Evolutionary conservation across 2,113 vertebrate species (phyloP).

Genomic region (Tamias sibiricus): DNA sequence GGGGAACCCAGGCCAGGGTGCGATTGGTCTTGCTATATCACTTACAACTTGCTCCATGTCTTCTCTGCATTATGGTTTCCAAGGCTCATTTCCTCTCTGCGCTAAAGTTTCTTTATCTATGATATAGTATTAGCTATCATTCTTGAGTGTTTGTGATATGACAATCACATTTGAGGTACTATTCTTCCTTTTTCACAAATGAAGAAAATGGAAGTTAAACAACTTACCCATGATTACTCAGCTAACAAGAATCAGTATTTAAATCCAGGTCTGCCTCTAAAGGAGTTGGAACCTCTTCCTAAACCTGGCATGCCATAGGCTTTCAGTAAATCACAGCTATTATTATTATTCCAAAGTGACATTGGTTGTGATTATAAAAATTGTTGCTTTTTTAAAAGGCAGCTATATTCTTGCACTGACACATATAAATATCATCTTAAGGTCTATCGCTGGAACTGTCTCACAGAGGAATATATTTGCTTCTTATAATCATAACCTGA

Average conservation of each 20-base stretch:
- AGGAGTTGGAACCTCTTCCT: not conserved
- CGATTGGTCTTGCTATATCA: not conserved
- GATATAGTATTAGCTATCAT: not conserved
- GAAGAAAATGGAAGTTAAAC: constrained; percentile 32
- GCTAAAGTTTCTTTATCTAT: not conserved
- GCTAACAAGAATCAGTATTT: not conserved
- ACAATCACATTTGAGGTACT: not conserved
- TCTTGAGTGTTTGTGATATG: not conserved
- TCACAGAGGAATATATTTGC: not conserved
- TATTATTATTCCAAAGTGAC: not conserved
- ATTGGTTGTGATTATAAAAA: not conserved
- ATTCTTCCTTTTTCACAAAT: not conserved
- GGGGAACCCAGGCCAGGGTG: too few relatives aligned
- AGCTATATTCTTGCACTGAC: not conserved
- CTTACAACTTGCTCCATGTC: not conserved
- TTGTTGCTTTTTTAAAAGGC: not conserved
- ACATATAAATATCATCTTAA: not conserved
- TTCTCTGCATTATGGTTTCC: not conserved
- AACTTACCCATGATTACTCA: not conserved
- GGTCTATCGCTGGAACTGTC: not conserved
- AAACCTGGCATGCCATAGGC: not conserved
- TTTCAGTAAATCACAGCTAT: not conserved
- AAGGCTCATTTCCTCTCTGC: not conserved
- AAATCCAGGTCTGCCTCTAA: not conserved
- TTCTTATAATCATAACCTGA: not conserved